Base-by-base conservation (phyloP, 2,888 invertebrate species). In the Agrotis ipsilon region DNA sequence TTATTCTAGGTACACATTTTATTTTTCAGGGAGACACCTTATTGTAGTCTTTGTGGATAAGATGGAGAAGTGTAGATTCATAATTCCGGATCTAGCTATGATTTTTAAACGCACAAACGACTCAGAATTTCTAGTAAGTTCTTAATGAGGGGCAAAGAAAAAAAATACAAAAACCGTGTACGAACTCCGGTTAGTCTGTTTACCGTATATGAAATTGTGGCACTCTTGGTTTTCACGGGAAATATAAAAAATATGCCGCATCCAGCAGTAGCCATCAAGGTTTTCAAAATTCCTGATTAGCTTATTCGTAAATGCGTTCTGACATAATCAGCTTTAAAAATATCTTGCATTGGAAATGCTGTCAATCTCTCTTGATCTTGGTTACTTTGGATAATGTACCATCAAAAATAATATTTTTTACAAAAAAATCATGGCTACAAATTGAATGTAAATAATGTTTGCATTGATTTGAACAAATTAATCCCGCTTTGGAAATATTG, bases 341-440 rank as follows among this genome's bases (percentile, higher is more conserved):
- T 65, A 49, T 49, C 59, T 11, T 14, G 11, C 16, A 49, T n/a
- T 58, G 72, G 55, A 73, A 73, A 73, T 57, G 65, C 24, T 49
- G 55, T 73, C 73, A 66, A 55, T 72, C 72, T 62, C 45, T 39
- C 16, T 32, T 3, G 21, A 1, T 7, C 32, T 65, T 45, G 3
- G 24, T 49, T 54, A 55, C 18, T 48, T 43, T 27, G 4, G 14
- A 27, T 60, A 27, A 48, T 48, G 16, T 48, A 19, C 7, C 1
- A 27, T 39, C 3, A 14, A 11, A 54, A 59, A 19, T 5, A 13
- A 14, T 43, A 21, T 70, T 58, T 57, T 45, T 45, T 43, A 27
- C 18, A 1, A 32, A n/a, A 61, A 11, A 19, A 54, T 6, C 11
- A 13, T n/a, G n/a, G n/a, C n/a, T n/a, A n/a, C n/a, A n/a, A 48